Conservation (phyloP, 2,113 vertebrate genomes). For the Eulemur macaco region DNA sequence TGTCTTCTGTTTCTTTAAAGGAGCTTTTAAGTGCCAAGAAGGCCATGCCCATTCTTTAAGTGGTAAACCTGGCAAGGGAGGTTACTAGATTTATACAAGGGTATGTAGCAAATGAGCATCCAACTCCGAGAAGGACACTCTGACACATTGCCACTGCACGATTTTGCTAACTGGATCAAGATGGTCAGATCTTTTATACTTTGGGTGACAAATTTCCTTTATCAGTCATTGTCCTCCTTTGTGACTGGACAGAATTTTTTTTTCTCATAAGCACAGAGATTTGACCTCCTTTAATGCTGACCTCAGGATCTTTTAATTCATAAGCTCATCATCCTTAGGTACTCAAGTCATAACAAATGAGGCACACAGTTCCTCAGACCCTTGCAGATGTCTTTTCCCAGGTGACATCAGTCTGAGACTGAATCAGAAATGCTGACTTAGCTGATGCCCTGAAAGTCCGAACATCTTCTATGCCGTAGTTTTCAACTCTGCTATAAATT, state of each 20-base stretch:
- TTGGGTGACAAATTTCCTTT: not conserved
- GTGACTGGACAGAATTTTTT: not conserved
- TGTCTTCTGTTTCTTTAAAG: conserved; percentile 30
- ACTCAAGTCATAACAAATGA: not conserved
- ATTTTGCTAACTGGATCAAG: not conserved
- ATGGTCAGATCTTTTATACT: not conserved
- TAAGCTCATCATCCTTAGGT: not conserved
- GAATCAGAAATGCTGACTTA: not conserved
- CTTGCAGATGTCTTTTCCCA: not conserved
- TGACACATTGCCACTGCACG: not conserved
- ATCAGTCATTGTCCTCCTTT: not conserved
- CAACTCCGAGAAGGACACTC: not conserved
- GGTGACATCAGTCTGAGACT: not conserved
- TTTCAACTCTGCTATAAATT: not conserved
- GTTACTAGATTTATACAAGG: not conserved
- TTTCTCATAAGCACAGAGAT: not conserved
- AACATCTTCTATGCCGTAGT: not conserved
- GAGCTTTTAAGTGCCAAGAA: not conserved
- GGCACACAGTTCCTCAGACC: not conserved
- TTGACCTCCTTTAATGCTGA: not conserved
- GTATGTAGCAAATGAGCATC: not conserved
- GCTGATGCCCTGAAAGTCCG: not conserved
- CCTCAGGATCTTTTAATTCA: not conserved
- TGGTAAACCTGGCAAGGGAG: not conserved
- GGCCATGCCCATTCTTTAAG: not conserved